A percentile compares a stretch with the other conserved stretches of the same genome.
Conservation (phyloP, 2,888 invertebrate species). For the Folsomia candida region DNA sequence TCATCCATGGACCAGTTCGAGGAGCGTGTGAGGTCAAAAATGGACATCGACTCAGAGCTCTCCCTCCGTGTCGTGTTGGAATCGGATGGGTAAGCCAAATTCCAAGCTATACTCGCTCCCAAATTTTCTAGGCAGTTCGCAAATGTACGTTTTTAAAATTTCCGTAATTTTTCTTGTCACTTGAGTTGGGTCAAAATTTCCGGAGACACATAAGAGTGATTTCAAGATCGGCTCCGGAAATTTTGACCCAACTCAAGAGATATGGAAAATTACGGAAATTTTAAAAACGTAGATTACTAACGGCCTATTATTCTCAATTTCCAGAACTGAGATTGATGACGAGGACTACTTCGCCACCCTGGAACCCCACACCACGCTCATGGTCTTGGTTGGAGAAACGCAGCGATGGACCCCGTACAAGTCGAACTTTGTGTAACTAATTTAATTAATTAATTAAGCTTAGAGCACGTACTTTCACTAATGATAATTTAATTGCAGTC, state of each 20-base stretch:
- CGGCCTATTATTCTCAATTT: too few species aligned
- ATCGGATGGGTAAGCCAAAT: slow-evolving; percentile 84
- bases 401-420: slow-evolving; percentile 68
- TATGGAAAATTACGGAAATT: too few species aligned
- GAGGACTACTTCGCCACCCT: slow-evolving; percentile 91
- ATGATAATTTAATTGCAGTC: slow-evolving; percentile 21
- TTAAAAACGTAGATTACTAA: too few species aligned
- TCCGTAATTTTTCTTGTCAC: too few species aligned
- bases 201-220: too few species aligned
- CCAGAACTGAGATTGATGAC: slow-evolving; percentile 91
- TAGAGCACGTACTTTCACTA: background rate
- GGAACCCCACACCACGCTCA: slow-evolving; percentile 77
- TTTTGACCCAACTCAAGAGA: too few species aligned
- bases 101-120: too few species aligned
- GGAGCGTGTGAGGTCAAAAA: slow-evolving; percentile 41
- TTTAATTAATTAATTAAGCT: background rate
- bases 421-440: slow-evolving; percentile 50
- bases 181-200: too few species aligned
- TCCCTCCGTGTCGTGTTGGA: slow-evolving; percentile 72
- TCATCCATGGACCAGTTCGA: slow-evolving; percentile 67
- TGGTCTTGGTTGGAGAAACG: slow-evolving; percentile 72
- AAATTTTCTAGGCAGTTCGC: too few species aligned
- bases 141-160: too few species aligned
- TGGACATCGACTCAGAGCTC: slow-evolving; percentile 34
- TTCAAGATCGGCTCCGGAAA: too few species aligned